Conservation (phyloP, 2,797 vertebrate species). For the Manis crassicaudata region DNA sequence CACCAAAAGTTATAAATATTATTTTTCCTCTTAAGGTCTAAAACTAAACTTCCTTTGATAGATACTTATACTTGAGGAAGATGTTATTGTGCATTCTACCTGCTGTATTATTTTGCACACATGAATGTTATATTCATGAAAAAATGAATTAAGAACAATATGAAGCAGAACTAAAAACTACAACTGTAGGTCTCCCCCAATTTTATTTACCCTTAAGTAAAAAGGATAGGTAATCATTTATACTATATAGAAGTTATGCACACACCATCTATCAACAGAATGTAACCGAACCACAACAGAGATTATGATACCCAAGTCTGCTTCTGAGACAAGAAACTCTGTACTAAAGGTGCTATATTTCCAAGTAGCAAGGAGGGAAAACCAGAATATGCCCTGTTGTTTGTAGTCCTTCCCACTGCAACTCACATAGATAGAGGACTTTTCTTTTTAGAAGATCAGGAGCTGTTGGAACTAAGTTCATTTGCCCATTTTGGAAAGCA, state of each 20-base stretch:
- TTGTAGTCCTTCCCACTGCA: not conserved
- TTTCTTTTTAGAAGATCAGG: not conserved
- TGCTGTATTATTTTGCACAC: not conserved
- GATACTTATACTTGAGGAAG: not conserved
- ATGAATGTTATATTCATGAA: not conserved
- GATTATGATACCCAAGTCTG: not conserved
- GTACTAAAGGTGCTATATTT: not conserved
- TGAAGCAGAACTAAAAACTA: not conserved
- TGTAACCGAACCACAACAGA: constrained; percentile 20
- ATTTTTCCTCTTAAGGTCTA: not conserved
- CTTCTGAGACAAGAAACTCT: constrained; percentile 12
- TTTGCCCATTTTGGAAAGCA: not conserved
- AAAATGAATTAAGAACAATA: not conserved
- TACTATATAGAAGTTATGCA: not conserved
- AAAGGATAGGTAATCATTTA: not conserved
- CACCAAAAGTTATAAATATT: constrained; percentile 5
- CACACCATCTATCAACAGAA: not conserved
- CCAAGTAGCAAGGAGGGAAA: not conserved
- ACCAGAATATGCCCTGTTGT: not conserved
- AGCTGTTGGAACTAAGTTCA: not conserved
- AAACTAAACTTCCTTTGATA: not conserved
- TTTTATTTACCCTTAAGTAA: not conserved
- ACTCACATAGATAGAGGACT: not conserved
- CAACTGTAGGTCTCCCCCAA: not conserved
- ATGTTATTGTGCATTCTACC: not conserved